Evolutionary conservation across 1,140 invertebrate genomes (phyloP).

Genomic region (Meloidogyne floridensis): DNA sequence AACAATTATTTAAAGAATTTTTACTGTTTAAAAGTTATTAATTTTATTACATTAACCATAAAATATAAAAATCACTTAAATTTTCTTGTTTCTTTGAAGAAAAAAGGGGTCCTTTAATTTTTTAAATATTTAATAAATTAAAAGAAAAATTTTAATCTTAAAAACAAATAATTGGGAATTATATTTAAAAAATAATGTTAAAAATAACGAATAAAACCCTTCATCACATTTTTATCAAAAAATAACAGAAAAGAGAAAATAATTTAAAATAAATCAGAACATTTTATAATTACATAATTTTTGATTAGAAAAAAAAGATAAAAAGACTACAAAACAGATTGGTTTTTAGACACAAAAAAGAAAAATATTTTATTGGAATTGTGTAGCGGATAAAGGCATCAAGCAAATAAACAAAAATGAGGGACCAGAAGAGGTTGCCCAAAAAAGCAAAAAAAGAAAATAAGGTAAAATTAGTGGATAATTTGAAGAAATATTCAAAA

Average conservation of each 20-base stretch:
- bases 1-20: background rate
- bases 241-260: background rate
- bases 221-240: background rate
- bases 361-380: too few relatives aligned
- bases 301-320: background rate
- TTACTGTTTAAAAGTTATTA: background rate
- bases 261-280: background rate
- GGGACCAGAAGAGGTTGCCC: too few relatives aligned
- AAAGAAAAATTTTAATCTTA: background rate
- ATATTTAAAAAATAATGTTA: background rate
- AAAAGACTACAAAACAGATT: too few relatives aligned
- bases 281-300: background rate
- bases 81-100: background rate
- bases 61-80: conserved; percentile 6
- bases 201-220: too few relatives aligned
- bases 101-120: background rate
- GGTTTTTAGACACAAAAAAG: too few relatives aligned
- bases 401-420: too few relatives aligned
- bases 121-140: background rate
- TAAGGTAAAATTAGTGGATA: background rate
- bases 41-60: background rate
- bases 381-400: too few relatives aligned
- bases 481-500: background rate
- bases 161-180: background rate
- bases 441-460: too few relatives aligned